Conservation (phyloP, 2,113 vertebrate species). For the Aegithalos caudatus region DNA sequence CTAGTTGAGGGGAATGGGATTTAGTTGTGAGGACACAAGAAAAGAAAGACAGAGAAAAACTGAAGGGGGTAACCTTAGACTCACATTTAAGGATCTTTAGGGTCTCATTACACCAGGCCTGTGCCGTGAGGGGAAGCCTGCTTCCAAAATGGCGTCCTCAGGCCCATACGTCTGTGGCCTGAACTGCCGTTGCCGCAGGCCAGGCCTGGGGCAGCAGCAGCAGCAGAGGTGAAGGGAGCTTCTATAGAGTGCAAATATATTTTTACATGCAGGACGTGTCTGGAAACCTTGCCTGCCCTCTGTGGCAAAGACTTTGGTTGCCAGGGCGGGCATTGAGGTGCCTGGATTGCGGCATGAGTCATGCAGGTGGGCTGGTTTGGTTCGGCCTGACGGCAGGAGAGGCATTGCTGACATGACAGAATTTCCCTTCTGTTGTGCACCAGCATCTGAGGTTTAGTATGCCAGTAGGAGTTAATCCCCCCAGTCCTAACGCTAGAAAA, state of each 20-base stretch:
- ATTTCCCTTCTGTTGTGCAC: neutral
- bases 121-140: neutral
- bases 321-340: neutral
- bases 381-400: neutral
- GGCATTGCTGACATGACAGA: neutral
- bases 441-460: neutral
- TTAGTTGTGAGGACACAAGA: neutral
- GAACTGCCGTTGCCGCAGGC: neutral
- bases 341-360: rapidly evolving
- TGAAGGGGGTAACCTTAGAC: neutral
- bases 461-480: neutral
- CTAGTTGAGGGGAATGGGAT: neutral
- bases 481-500: neutral
- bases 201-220: rapidly evolving
- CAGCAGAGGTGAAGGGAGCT: neutral
- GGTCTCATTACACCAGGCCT: too few species aligned
- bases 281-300: neutral
- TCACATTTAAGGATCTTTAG: neutral
- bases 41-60: neutral
- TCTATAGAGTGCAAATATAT: neutral
- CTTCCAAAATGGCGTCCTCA: neutral
- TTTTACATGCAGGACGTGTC: neutral
- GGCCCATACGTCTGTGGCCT: neutral
- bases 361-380: rapidly evolving
- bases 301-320: neutral